phyloP scores from a whole-genome alignment of 2,888 invertebrate species.

The Conus canariensis region DNA sequence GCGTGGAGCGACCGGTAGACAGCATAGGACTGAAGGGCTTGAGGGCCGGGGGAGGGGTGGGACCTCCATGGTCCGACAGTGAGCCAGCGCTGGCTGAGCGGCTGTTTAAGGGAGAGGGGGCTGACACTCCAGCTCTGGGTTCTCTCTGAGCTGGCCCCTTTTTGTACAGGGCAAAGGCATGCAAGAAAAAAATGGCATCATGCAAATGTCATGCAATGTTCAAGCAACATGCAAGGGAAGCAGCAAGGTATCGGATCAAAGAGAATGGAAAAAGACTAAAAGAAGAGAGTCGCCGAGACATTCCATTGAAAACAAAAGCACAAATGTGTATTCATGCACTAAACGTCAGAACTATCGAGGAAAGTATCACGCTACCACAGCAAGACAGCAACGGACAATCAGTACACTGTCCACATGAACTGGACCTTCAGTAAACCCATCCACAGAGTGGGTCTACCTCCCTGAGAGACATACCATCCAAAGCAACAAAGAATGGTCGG shows the following conservation, averaged over 20 bases:
- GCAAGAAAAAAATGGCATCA: not conserved
- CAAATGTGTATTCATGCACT: too few relatives aligned
- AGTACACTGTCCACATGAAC: not conserved
- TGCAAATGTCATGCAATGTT: slow-evolving; percentile 1
- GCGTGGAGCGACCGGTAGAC: not conserved
- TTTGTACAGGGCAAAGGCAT: not conserved
- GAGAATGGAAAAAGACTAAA: too few relatives aligned
- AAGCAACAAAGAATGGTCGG: too few relatives aligned
- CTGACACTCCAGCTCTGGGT: too few relatives aligned
- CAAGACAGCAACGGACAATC: not conserved
- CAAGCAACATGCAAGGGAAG: slow-evolving; percentile 14
- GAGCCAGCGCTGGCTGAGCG: not conserved
- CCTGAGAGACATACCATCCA: too few relatives aligned
- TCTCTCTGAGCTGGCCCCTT: not conserved
- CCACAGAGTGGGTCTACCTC: not conserved
- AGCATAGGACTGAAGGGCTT: not conserved
- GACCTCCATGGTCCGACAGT: not conserved
- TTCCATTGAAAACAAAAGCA: too few relatives aligned
- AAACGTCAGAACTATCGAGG: too few relatives aligned
- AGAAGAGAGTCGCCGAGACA: too few relatives aligned
- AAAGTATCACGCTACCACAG: too few relatives aligned
- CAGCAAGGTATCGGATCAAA: not conserved
- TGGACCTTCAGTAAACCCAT: not conserved
- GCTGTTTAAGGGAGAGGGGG: not conserved
- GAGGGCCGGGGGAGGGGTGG: not conserved